Evolutionary conservation across 2,888 invertebrate species (phyloP).

Genomic region (Drosophila fungiperda): DNA sequence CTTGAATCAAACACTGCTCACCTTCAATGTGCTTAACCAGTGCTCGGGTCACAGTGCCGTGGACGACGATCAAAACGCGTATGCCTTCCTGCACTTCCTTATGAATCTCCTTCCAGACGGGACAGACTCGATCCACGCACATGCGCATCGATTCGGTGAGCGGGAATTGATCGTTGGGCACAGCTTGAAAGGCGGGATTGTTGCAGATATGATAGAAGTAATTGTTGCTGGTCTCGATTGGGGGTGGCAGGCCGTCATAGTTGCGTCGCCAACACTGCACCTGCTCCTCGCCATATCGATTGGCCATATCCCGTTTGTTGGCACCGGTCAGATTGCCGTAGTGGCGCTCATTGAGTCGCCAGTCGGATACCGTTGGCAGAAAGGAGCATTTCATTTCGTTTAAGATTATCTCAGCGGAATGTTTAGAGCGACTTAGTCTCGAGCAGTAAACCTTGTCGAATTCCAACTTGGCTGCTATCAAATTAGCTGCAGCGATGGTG

Average conservation of each 20-base stretch:
- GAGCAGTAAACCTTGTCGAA: constrained; percentile 94
- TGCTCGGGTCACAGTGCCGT: constrained; percentile 94
- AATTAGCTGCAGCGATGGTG: constrained; percentile 87
- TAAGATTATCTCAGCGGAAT: constrained; percentile 89
- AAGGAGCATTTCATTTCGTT: constrained; percentile 89
- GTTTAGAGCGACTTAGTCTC: constrained; percentile 91
- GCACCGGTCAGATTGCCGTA: constrained; percentile 94
- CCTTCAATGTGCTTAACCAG: constrained; percentile 94
- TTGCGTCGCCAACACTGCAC: constrained; percentile 95
- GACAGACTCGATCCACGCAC: constrained; percentile 92
- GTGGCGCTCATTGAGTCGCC: constrained; percentile 95
- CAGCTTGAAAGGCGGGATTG: constrained; percentile 90
- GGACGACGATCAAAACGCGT: constrained; percentile 92
- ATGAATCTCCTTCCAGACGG: constrained; percentile 90
- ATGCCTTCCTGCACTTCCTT: constrained; percentile 91
- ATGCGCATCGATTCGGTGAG: constrained; percentile 93
- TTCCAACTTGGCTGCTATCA: constrained; percentile 89
- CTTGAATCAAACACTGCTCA: constrained; percentile 48
- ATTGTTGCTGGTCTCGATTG: constrained; percentile 91
- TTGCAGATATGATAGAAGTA: constrained; percentile 91
- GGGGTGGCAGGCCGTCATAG: constrained; percentile 92
- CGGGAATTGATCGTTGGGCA: constrained; percentile 91
- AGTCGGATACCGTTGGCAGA: constrained; percentile 89
- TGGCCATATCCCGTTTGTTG: constrained; percentile 93
- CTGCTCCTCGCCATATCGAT: constrained; percentile 93